phyloP scores from a whole-genome alignment of 2,797 vertebrate species.

The Choloepus didactylus region DNA sequence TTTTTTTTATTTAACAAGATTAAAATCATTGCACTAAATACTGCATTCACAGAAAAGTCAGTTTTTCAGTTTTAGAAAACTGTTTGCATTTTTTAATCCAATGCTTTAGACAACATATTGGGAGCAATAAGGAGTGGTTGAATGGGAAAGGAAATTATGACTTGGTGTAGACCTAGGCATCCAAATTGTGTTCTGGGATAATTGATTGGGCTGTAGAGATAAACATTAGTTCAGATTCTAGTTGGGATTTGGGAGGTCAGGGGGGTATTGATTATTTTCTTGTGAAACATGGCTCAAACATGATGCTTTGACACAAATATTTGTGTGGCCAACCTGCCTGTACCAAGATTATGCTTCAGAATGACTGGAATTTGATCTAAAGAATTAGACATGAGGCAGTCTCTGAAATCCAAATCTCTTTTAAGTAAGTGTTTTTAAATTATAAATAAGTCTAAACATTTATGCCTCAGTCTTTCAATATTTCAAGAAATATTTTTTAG shows the following conservation, averaged over 20 bases:
- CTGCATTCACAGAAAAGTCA: neutral
- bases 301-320: neutral
- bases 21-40: neutral
- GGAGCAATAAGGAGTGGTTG: neutral
- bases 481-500: neutral
- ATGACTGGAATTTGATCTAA: neutral
- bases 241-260: neutral
- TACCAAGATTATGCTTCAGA: neutral
- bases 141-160: neutral
- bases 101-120: neutral
- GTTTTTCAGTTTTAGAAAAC: neutral
- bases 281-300: neutral
- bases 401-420: neutral
- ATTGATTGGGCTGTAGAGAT: neutral
- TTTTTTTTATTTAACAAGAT: conserved; percentile 6
- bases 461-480: neutral
- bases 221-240: neutral
- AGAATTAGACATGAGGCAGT: neutral
- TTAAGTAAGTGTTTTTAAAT: neutral
- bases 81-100: neutral
- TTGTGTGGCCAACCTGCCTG: neutral
- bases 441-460: neutral
- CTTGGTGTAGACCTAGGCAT: neutral
- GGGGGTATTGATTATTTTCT: neutral
- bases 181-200: neutral